Evolutionary conservation across 2,797 vertebrate genomes (phyloP), one percentile per base, ranked within the genome.

Genomic region (Pitangus sulphuratus): DNA sequence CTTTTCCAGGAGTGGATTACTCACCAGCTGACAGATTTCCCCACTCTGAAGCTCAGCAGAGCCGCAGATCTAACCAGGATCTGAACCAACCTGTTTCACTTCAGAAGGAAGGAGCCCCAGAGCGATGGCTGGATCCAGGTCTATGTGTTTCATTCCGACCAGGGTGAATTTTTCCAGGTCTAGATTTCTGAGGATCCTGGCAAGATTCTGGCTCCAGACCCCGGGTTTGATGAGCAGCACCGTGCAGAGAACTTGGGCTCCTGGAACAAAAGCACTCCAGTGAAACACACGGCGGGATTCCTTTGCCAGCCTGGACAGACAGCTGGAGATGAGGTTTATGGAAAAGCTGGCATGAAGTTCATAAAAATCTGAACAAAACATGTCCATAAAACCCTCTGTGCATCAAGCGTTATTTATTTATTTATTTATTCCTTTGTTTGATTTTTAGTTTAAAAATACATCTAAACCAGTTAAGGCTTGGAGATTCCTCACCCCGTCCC

Each of bases 201-300:
- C 93, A 53, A 98, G 78, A 45, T 54, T 8, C 2, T 26, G 89
- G 66, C 92, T 95, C 98, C 98, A 98, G 48, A 89, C 47, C 8
- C 96, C 95, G 4, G 98, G 98, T 86, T 98, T 98, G 87, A 98
- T 81, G 58, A 98, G 93, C 71, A 98, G 97, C 93, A 98, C 91
- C 0, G 98, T 98, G 83, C 98, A 96, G 31, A 97, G 94, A 79
- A 90, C 80, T 93, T 98, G 97, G n/a, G 96, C 97, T 83, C 97
- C 98, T 98, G 89, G 11, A 96, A 88, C n/a, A 84, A 64, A 64
- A 96, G 45, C 68, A 21, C 62, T 44, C 7, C 33, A 30, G 15
- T 74, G 76, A 75, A 70, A 53, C 57, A 8, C 11, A 7, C 8
- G 12, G 64, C 33, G 13, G 3, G 5, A 24, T 28, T 74, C 72